Evolutionary conservation across 1,140 invertebrate species (phyloP).

Genomic region (Pristionchus pacificus): DNA sequence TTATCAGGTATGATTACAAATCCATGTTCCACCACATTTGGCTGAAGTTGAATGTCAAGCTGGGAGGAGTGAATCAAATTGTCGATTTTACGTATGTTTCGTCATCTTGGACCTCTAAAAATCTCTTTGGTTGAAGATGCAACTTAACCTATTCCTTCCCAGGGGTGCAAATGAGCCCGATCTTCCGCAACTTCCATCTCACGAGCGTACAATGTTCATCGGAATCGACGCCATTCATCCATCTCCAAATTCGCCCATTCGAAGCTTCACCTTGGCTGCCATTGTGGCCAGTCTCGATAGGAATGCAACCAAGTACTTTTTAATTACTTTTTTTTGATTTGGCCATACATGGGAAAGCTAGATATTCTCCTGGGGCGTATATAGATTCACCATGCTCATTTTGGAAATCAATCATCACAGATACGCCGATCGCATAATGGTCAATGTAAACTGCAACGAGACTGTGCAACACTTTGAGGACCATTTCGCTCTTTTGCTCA

Average conservation of each 20-base stretch:
- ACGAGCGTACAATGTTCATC: constrained; percentile 15
- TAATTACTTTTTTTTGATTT: no score
- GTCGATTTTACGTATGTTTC: neutral
- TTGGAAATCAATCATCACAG: constrained; percentile 1
- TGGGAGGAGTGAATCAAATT: constrained; percentile 1
- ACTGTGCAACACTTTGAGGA: constrained; percentile 11
- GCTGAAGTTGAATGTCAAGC: constrained; percentile 9
- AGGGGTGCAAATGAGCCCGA: neutral
- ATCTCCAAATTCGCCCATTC: neutral
- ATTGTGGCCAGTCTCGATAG: constrained; percentile 14
- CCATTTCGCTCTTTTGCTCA: neutral
- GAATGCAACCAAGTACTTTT: neutral
- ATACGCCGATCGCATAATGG: neutral
- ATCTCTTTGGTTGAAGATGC: neutral
- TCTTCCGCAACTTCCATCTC: neutral
- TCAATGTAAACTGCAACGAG: constrained; percentile 14
- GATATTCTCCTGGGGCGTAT: no score
- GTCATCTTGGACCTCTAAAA: neutral
- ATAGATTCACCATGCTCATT: no score
- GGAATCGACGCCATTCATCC: constrained; percentile 21
- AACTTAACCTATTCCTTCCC: neutral
- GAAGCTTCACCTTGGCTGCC: neutral
- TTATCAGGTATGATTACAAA: constrained; percentile 10
- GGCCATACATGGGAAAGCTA: no score
- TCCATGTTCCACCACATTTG: constrained; percentile 13